Base-by-base conservation (phyloP, 64 coral and sea anemone genomes). In the Cladopsammia gracilis region DNA sequence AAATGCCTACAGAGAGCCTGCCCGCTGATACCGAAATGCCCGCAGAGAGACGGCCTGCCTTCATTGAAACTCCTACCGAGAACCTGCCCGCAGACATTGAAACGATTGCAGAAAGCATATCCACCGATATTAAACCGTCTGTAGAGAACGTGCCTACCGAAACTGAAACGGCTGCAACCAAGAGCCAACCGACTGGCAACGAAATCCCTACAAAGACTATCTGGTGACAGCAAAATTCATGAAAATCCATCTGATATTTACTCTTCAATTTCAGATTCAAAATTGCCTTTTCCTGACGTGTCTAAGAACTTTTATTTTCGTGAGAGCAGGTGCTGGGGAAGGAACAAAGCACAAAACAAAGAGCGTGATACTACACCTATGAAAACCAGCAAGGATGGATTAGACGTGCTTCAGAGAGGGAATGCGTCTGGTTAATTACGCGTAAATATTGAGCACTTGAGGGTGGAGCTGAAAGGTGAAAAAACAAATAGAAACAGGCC, bases 401-500 rank as follows among this genome's bases (percentile, higher is more conserved):
- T 70, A 26, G 7, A 70, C 22, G 66, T 70, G 5, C 66, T 70
- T 25, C 5, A 20, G 66, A 70, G 66, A 70, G 66, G 66, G 66
- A 70, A 70, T 70, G 5, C 26, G n/a, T 70, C 66, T 70, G 66
- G 66, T 70, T 83, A 24, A 4, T 53, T 83, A 22, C 62, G 13
- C 79, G 56, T 45, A 62, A 83, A 45, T 25, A 25, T 62, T 83
- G 54, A 6, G 2, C 42, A 18, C 62, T 26, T 83, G 56, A 83
- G 24, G 50, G 61, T 23, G 57, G 23, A 83, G 24, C 14, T 46
- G 8, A 83, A 58, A 57, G 7, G 25, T 45, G 79, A 83, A 34
- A 83, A 54, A 34, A 62, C 79, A 34, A 10, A 62, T 22, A 83
- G 15, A 83, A 83, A 42, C 49, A 34, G 61, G 79, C 58, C 34